Conservation (phyloP, 1,140 invertebrate genomes). For the Drosophila tani region DNA sequence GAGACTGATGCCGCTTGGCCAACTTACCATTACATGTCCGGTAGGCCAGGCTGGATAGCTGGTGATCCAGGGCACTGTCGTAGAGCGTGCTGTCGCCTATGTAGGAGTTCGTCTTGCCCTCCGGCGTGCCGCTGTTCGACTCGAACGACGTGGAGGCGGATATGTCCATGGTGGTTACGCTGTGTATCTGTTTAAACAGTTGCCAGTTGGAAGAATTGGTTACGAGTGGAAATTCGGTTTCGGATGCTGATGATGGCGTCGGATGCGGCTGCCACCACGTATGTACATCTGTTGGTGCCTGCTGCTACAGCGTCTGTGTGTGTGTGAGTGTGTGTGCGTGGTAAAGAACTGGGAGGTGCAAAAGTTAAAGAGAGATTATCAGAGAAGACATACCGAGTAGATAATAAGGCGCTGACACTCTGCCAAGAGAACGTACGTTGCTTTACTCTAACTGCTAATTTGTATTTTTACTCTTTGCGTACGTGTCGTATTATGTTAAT, state of each 20-base stretch:
- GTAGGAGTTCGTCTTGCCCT: slow-evolving; percentile 49
- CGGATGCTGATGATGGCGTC: slow-evolving; percentile 6
- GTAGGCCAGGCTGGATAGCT: slow-evolving; percentile 67
- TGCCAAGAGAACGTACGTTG: slow-evolving; percentile 14
- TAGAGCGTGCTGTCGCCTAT: slow-evolving; percentile 65
- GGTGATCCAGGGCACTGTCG: slow-evolving; percentile 74
- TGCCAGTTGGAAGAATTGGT: slow-evolving; percentile 72
- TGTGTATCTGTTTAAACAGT: slow-evolving; percentile 43
- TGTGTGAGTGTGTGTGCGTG: background rate
- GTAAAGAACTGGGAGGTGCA: slow-evolving; percentile 53
- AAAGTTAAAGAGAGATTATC: slow-evolving; percentile 52
- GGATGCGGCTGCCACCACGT: slow-evolving; percentile 40
- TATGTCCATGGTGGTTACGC: slow-evolving; percentile 58
- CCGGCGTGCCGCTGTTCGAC: slow-evolving; percentile 47
- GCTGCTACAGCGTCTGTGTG: slow-evolving; percentile 18
- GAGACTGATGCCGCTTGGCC: slow-evolving; percentile 12
- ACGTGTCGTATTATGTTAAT: slow-evolving; percentile 38
- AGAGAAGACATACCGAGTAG: slow-evolving; percentile 32
- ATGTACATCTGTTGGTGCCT: slow-evolving; percentile 39
- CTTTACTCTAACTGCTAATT: slow-evolving; percentile 42
- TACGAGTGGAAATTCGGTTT: slow-evolving; percentile 75
- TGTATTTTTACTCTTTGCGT: slow-evolving; percentile 40
- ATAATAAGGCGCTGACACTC: slow-evolving; percentile 34
- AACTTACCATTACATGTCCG: slow-evolving; percentile 76
- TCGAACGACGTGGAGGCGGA: slow-evolving; percentile 62